phyloP scores from a whole-genome alignment of 2,888 invertebrate species.

The Isoperla grammatica region DNA sequence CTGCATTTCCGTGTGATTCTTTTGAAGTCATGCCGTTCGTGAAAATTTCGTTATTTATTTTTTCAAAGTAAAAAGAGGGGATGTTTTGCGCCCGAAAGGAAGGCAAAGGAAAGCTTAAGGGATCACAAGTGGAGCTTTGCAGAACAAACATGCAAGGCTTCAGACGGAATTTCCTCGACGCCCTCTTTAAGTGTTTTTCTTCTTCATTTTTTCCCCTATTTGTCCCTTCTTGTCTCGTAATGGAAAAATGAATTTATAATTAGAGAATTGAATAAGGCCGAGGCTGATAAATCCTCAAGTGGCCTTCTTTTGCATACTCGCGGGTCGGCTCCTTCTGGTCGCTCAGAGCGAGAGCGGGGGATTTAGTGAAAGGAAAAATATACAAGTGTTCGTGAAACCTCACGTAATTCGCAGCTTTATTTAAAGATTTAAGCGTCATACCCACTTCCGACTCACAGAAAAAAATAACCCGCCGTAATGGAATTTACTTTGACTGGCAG shows the following conservation, averaged over 20 bases:
- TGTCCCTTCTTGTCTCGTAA: constrained; percentile 25
- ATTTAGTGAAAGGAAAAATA: not conserved
- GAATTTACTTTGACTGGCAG: too few relatives aligned
- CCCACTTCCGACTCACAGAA: not conserved
- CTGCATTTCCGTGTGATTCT: constrained; percentile 35
- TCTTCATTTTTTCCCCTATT: constrained; percentile 6
- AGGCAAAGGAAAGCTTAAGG: constrained; percentile 26
- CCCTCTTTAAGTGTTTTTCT: constrained; percentile 17
- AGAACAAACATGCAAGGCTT: constrained; percentile 13
- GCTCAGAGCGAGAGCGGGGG: not conserved
- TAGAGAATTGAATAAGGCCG: constrained; percentile 25
- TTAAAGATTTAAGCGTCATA: not conserved
- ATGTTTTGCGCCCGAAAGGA: constrained; percentile 19
- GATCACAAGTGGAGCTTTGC: constrained; percentile 12
- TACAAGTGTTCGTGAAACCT: not conserved
- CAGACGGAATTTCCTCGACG: not conserved
- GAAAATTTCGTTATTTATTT: constrained; percentile 34
- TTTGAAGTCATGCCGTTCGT: constrained; percentile 36
- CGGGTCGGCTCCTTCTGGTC: too few relatives aligned
- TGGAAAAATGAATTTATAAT: constrained; percentile 31
- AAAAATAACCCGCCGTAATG: too few relatives aligned
- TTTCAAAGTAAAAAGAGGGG: constrained; percentile 21
- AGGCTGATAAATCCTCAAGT: too few relatives aligned
- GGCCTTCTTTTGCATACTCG: too few relatives aligned
- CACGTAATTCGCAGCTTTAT: not conserved